A percentile compares a stretch with the other conserved stretches of the same genome.
Conservation (phyloP, 2,797 vertebrate genomes). For the Microctenopoma lineatum region DNA sequence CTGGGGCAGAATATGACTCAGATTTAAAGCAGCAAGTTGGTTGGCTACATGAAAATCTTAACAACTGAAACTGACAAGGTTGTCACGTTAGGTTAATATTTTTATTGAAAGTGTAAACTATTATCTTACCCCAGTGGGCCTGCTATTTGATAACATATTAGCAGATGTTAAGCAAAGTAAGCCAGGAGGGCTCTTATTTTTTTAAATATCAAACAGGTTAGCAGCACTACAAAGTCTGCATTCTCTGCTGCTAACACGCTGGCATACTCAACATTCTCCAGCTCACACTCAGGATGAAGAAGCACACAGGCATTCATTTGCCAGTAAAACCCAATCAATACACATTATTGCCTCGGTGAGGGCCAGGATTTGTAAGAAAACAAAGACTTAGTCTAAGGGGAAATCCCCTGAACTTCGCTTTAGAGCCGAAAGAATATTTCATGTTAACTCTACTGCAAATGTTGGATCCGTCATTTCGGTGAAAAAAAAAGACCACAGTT, state of each 20-base stretch:
- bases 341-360: constrained; percentile 68
- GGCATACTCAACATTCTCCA: constrained; percentile 29
- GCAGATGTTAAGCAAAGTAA: constrained; percentile 9
- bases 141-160: constrained; percentile 6
- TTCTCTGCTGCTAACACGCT: constrained; percentile 25
- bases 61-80: constrained; percentile 51
- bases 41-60: constrained; percentile 33
- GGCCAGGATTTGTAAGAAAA: constrained; percentile 62
- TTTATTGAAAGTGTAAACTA: constrained; percentile 36
- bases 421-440: constrained; percentile 61
- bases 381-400: constrained; percentile 52
- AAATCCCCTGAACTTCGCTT: constrained; percentile 66
- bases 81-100: constrained; percentile 44
- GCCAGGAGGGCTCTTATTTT: constrained; percentile 4
- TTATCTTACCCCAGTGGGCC: constrained; percentile 8
- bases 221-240: constrained; percentile 12
- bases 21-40: constrained; percentile 41
- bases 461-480: constrained; percentile 54
- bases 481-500: constrained; percentile 33
- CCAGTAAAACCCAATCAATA: constrained; percentile 69
- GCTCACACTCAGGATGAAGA: constrained; percentile 38
- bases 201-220: constrained; percentile 11
- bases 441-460: constrained; percentile 47
- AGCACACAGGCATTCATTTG: constrained; percentile 59
- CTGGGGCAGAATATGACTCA: constrained; percentile 61